Conservation (phyloP, 2,113 vertebrate species). For the Eudyptes chrysolophus region DNA sequence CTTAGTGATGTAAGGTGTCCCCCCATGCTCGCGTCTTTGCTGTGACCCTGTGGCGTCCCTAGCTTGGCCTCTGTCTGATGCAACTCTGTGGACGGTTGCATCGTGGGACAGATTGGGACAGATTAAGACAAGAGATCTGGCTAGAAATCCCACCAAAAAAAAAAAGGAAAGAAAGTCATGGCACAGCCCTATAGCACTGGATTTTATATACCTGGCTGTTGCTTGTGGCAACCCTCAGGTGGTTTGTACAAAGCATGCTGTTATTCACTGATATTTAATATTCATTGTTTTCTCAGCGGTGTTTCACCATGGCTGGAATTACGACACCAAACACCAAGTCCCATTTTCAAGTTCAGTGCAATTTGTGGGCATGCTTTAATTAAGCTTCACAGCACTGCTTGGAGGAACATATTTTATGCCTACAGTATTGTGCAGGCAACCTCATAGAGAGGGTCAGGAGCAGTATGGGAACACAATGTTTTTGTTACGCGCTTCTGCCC, state of each 20-base stretch:
- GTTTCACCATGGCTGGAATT: not conserved
- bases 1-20: not conserved
- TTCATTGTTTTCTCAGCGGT: not conserved
- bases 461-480: not conserved
- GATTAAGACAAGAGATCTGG: not conserved
- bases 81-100: not conserved
- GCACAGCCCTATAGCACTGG: not conserved
- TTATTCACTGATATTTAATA: not conserved
- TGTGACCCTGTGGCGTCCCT: fast-evolving
- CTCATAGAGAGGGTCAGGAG: not conserved
- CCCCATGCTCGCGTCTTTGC: fast-evolving
- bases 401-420: not conserved
- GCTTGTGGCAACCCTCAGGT: not conserved
- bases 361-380: not conserved
- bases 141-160: not conserved
- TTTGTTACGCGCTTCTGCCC: not conserved
- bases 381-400: not conserved
- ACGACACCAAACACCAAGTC: fast-evolving
- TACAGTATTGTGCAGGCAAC: not conserved
- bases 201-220: not conserved
- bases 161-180: not conserved
- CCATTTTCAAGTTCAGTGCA: not conserved
- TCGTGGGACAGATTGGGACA: not conserved
- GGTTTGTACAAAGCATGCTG: not conserved
- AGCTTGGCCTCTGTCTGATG: not conserved